A percentile compares a stretch with the other conserved stretches of the same genome.
Conservation (phyloP, 2,797 vertebrate species). For the Amphiprion clarkii region DNA sequence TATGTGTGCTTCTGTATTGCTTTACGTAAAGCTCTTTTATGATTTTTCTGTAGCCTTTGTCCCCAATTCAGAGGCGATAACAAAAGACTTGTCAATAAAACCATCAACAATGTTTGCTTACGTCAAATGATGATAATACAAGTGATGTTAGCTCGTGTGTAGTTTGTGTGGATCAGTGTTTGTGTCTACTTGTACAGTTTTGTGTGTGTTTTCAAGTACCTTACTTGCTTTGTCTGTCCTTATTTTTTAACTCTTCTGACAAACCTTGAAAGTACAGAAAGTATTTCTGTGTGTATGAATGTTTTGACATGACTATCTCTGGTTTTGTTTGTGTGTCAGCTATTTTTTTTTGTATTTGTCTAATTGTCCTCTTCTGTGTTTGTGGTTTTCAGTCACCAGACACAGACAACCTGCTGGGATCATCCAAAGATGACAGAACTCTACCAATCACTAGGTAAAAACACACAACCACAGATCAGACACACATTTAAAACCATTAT, state of each 20-base stretch:
- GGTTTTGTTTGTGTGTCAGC: constrained; percentile 20
- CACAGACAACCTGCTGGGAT: constrained; percentile 98
- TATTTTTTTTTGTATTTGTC: constrained; percentile 2
- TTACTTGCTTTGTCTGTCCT: neutral
- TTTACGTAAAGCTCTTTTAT: neutral
- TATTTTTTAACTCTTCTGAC: constrained; percentile 16
- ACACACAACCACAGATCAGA: constrained; percentile 1
- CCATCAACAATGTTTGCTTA: neutral
- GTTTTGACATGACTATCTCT: neutral
- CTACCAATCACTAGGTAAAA: constrained; percentile 94
- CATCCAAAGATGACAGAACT: constrained; percentile 99
- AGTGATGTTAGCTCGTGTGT: constrained; percentile 12
- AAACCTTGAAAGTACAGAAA: constrained; percentile 1
- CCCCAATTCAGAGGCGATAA: neutral
- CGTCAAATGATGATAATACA: neutral
- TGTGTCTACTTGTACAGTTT: too few relatives aligned
- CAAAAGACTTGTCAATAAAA: constrained; percentile 22
- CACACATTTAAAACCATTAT: neutral
- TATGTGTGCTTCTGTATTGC: constrained; percentile 4
- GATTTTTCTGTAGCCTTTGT: constrained; percentile 10
- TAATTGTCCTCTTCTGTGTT: constrained; percentile 39
- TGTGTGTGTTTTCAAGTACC: constrained; percentile 6
- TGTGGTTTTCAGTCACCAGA: constrained; percentile 90
- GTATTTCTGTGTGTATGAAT: neutral
- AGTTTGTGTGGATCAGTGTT: too few relatives aligned